Base-by-base conservation (phyloP, 2,797 vertebrate genomes). In the Galagoides demidoff region DNA sequence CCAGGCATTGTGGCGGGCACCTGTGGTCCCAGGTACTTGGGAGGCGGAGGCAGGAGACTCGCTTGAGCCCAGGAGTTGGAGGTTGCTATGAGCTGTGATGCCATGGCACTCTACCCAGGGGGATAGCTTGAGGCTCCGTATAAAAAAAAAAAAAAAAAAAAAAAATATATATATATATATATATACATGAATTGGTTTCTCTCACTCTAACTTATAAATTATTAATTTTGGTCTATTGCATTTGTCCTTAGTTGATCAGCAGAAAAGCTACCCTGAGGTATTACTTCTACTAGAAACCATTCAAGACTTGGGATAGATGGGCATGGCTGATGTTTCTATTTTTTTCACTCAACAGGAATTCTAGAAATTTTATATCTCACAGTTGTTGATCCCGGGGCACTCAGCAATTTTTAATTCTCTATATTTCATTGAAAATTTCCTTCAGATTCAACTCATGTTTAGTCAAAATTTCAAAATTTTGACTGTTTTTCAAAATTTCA, bases 181-280 rank as follows among this genome's bases (percentile, higher is more conserved):
- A 43, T 43, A 43, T 43, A 43, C 7, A 7, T 29, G n/a, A 96
- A 27, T 70, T 93, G 4, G n/a, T 20, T 1, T 94, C 79, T 92
- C 96, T 96, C 29, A 9, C 49, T 87, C n/a, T 85, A 92, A 88
- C 14, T 94, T 86, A 37, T 2, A 91, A 92, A 85, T 97, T 93
- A 86, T 43, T 89, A 85, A 66, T 89, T 70, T 55, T 94, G 64
- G 29, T 90, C 63, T 74, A 7, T 29, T 92, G 43, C 43, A 52
- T 49, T 84, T 96, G 27, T 66, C 13, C 74, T 87, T 95, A 59
- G 91, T 78, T 70, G 92, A 87, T 59, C 63, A 71, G 20, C 66
- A 90, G 27, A 85, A 94, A 85, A 45, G 8, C 3, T 57, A 84
- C 64, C n/a, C 25, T 82, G 82, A 92, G 23, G 2, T 82, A 68